Conservation (phyloP, 2,113 vertebrate genomes). For the Ceyx margarethae region DNA sequence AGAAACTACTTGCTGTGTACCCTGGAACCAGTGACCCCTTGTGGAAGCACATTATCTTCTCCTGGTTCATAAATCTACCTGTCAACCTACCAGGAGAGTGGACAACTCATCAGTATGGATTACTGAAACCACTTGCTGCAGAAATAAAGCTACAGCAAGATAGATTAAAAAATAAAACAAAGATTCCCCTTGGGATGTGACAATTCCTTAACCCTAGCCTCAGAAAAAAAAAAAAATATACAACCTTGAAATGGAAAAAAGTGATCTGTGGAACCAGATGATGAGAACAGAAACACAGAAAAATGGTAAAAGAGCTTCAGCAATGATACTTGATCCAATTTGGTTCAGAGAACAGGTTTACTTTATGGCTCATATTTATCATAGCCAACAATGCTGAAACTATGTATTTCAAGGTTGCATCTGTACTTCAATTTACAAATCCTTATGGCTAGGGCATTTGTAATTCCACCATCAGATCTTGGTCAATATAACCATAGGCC, state of each 20-base stretch:
- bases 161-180: slow-evolving; percentile 51
- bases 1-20: slow-evolving; percentile 21
- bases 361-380: slow-evolving; percentile 54
- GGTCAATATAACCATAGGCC: neutral
- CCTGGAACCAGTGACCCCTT: slow-evolving; percentile 44
- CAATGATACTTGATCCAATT: neutral
- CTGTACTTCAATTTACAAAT: slow-evolving; percentile 48
- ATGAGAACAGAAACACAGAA: neutral
- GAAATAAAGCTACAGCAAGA: slow-evolving; percentile 56
- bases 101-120: slow-evolving; percentile 59
- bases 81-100: slow-evolving; percentile 10
- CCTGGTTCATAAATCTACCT: slow-evolving; percentile 61
- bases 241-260: slow-evolving; percentile 60
- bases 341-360: slow-evolving; percentile 29
- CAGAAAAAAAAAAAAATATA: neutral
- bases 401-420: slow-evolving; percentile 31
- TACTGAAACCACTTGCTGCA: slow-evolving; percentile 36
- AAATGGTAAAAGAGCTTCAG: slow-evolving; percentile 24
- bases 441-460: neutral
- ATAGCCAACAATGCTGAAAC: slow-evolving; percentile 32
- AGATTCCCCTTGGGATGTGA: slow-evolving; percentile 46
- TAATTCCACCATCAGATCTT: slow-evolving; percentile 44
- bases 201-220: slow-evolving; percentile 42
- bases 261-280: slow-evolving; percentile 18
- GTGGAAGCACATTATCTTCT: slow-evolving; percentile 60